Conservation (phyloP, 2,888 invertebrate genomes). For the Petrolisthes cinctipes region DNA sequence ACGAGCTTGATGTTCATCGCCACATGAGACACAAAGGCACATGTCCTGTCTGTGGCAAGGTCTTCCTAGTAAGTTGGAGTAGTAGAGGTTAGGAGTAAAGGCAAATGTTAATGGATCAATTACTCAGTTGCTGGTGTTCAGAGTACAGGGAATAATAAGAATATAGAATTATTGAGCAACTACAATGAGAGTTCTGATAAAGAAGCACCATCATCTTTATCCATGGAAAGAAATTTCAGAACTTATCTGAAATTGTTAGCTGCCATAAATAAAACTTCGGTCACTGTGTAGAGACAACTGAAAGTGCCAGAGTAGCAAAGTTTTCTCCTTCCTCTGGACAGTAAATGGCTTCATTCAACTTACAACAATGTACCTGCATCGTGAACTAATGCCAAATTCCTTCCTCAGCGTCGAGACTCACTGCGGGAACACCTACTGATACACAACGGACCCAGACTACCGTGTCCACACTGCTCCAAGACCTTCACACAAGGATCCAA, state of each 20-base stretch:
- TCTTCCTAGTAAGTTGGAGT: constrained; percentile 13
- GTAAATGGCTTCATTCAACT: too few relatives aligned
- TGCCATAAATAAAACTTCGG: too few relatives aligned
- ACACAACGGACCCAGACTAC: constrained; percentile 75
- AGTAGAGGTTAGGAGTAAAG: neutral
- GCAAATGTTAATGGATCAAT: neutral
- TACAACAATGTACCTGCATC: too few relatives aligned
- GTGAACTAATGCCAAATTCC: neutral
- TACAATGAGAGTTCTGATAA: too few relatives aligned
- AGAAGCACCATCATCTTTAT: too few relatives aligned
- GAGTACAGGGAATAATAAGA: too few relatives aligned
- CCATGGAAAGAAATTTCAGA: too few relatives aligned
- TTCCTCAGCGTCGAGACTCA: constrained; percentile 73
- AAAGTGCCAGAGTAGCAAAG: too few relatives aligned
- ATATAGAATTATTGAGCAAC: too few relatives aligned
- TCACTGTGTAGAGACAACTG: too few relatives aligned
- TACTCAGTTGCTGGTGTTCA: neutral
- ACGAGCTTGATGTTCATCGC: constrained; percentile 17
- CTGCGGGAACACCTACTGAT: constrained; percentile 75
- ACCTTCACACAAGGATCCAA: constrained; percentile 74
- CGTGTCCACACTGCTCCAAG: constrained; percentile 76
- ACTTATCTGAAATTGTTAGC: too few relatives aligned
- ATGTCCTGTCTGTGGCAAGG: constrained; percentile 29
- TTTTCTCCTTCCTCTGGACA: too few relatives aligned
- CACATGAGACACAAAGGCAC: constrained; percentile 2